Evolutionary conservation across 2,797 vertebrate species (phyloP).

Genomic region (Pangasius larnaudii): DNA sequence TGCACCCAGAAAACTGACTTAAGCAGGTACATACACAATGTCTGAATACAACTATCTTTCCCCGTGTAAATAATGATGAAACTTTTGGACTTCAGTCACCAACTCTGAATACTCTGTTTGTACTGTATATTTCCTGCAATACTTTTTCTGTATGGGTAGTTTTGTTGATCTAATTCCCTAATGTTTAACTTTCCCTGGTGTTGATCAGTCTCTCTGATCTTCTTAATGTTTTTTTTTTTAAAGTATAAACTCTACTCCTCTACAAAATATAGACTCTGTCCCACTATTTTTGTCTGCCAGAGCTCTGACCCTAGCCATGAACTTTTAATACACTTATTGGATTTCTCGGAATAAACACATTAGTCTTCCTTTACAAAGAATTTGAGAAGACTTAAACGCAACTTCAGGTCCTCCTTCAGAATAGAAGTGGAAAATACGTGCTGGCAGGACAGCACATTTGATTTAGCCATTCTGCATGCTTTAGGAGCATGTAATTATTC

Average conservation of each 20-base stretch:
- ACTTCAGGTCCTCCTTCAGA: background rate
- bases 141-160: background rate
- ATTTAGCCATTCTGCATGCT: background rate
- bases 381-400: background rate
- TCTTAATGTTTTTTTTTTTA: too few relatives aligned
- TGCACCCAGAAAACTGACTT: background rate
- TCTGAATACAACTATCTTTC: background rate
- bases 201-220: background rate
- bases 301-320: background rate
- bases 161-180: background rate
- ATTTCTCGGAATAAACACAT: constrained; percentile 1
- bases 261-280: background rate
- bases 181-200: background rate
- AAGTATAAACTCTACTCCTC: background rate
- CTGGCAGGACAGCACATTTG: background rate
- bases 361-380: background rate
- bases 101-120: too few relatives aligned
- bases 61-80: background rate
- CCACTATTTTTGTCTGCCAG: background rate
- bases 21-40: background rate
- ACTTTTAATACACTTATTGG: constrained; percentile 2
- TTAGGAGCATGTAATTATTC: constrained; percentile 9
- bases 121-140: too few relatives aligned
- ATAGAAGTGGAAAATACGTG: background rate
- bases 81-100: background rate